These are phyloP conservation scores for Bos javanicus DNA, from an alignment of 2,113 vertebrate genomes.

Conservation along the genomic window DNA sequence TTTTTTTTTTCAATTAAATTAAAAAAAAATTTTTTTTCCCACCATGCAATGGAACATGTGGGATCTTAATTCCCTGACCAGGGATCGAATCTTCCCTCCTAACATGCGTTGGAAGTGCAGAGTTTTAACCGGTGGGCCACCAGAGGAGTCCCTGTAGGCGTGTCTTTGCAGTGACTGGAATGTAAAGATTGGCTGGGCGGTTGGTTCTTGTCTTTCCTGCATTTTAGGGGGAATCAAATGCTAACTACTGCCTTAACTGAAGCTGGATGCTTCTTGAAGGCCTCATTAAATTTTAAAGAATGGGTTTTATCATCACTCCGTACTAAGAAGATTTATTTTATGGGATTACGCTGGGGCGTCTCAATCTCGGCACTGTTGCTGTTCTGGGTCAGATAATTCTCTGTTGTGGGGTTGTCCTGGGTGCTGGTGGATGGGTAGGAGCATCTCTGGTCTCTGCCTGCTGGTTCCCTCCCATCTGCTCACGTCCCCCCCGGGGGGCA, in stretches of 20 bases:
- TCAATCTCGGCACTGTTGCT: neutral
- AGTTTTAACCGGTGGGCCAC: neutral
- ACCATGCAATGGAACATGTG: neutral
- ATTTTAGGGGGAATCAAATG: neutral
- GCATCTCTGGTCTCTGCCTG: neutral
- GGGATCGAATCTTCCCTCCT: neutral
- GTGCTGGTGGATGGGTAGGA: neutral
- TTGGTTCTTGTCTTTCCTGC: neutral
- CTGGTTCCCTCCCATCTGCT: neutral
- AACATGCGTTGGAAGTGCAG: neutral
- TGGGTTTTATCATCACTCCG: neutral
- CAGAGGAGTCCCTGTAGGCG: neutral
- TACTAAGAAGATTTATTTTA: neutral
- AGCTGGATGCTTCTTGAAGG: neutral
- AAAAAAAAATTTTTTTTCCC: rapidly evolving
- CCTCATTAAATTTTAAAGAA: neutral
- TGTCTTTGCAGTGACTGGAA: neutral
- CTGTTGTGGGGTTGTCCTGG: neutral
- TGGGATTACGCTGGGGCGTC: neutral
- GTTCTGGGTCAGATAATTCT: neutral
- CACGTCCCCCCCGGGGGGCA: neutral
- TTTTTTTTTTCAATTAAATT: neutral
- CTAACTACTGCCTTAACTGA: neutral
- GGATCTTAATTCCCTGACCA: neutral
- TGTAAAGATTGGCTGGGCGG: neutral